Evolutionary conservation across 2,888 invertebrate species (phyloP), one percentile per base, ranked within the genome.

Genomic region (Tipula helvola): DNA sequence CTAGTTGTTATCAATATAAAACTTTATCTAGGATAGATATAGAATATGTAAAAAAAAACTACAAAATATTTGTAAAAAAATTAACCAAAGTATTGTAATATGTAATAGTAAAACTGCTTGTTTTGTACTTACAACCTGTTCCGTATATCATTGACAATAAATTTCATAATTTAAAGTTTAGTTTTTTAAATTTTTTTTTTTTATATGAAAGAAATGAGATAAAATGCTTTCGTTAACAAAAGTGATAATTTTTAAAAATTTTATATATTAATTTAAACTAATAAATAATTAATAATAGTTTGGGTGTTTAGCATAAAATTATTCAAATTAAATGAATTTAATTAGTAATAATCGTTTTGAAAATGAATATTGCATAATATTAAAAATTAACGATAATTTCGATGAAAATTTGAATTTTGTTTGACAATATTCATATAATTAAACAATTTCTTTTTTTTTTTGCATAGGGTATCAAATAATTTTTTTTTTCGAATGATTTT

Each of bases 71-170:
- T 71, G 71, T 71, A 28, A 71, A 71, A 28, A 71, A 71, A 71
- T 71, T 71, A 71, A 71, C 71, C 71, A 71, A 71, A 71, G 71
- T 71, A 71, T 71, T 71, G 16, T 28, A 57, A 57, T 57, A n/a
- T n/a, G n/a, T n/a, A 57, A 57, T 57, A 57, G 52, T 57, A 71
- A 71, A 71, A 71, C 71, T 71, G 71, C 71, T 71, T 71, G 71
- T 84, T 84, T 84, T 84, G 84, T 84, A 84, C 84, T 84, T 84
- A 84, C 84, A 84, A 41, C 84, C 84, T 84, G 84, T 39, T 84
- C 84, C 84, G 28, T 71, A 71, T 71, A 28, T 71, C 71, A 71
- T 28, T 71, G 71, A 71, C 71, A 71, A 71, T 71, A 28, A 71
- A 71, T 71, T 71, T 71, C 71, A 28, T 71, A 71, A 71, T 71